phyloP scores from a whole-genome alignment of 2,113 vertebrate genomes.

The Nipponia nippon region DNA sequence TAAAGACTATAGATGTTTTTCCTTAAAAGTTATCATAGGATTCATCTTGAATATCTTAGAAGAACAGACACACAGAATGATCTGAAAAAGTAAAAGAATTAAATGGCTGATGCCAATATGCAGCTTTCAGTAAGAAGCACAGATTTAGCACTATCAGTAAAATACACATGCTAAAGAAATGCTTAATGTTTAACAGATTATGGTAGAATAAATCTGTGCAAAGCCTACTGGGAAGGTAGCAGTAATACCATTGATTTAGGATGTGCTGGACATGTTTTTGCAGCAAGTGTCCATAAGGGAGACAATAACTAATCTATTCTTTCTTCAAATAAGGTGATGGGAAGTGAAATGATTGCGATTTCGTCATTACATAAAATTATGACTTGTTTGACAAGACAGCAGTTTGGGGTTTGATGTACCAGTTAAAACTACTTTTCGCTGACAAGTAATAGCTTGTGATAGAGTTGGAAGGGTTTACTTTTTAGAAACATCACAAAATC shows the following conservation, averaged over 20 bases:
- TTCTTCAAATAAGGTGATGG: background rate
- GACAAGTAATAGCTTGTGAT: background rate
- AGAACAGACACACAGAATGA: background rate
- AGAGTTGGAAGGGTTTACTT: background rate
- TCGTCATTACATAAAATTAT: background rate
- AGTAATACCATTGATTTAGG: background rate
- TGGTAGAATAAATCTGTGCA: background rate
- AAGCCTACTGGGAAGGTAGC: background rate
- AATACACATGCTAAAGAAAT: background rate
- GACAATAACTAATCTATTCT: background rate
- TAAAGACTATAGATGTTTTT: background rate
- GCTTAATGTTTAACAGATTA: background rate
- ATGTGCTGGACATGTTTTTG: background rate
- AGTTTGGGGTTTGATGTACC: background rate
- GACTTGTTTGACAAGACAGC: background rate
- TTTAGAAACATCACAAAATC: background rate
- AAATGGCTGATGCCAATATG: background rate
- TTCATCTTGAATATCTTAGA: background rate
- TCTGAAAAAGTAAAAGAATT: background rate
- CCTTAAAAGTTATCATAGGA: background rate
- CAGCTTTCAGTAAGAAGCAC: background rate
- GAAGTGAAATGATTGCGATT: background rate
- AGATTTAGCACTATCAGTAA: background rate
- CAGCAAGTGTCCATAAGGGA: background rate
- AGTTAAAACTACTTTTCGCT: background rate